Evolutionary conservation across 1,140 invertebrate species (phyloP).

Genomic region (Ephestia elutella): DNA sequence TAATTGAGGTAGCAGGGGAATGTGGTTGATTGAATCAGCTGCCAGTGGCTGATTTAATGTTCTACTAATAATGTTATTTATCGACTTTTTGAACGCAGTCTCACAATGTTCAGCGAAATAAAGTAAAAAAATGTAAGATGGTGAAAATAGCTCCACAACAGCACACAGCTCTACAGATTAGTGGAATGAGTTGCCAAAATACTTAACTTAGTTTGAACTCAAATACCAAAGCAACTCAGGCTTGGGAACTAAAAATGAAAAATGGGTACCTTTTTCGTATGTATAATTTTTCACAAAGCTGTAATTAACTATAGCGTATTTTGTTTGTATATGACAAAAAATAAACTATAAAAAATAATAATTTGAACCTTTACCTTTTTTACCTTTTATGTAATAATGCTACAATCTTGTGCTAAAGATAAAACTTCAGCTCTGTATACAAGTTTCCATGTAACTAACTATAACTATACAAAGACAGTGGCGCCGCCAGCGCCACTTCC

Average conservation of each 20-base stretch:
- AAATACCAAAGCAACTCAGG: background rate
- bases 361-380: no score
- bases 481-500: background rate
- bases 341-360: no score
- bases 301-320: no score
- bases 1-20: conserved; percentile 57
- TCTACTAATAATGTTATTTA: conserved; percentile 62
- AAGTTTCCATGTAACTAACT: conserved; percentile 3
- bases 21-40: conserved; percentile 60
- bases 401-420: background rate
- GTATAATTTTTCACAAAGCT: no score
- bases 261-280: background rate
- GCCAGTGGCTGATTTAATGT: conserved; percentile 28
- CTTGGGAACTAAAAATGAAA: background rate
- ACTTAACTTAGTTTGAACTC: no score
- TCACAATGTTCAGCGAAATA: conserved; percentile 26
- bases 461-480: background rate
- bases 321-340: no score
- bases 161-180: no score
- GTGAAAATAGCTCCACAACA: no score
- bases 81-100: conserved; percentile 51
- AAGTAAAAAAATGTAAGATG: background rate
- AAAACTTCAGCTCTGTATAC: background rate
- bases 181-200: no score
- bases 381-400: no score